Base-by-base conservation (phyloP, 2,888 invertebrate genomes). In the Drosophila multiciliata region DNA sequence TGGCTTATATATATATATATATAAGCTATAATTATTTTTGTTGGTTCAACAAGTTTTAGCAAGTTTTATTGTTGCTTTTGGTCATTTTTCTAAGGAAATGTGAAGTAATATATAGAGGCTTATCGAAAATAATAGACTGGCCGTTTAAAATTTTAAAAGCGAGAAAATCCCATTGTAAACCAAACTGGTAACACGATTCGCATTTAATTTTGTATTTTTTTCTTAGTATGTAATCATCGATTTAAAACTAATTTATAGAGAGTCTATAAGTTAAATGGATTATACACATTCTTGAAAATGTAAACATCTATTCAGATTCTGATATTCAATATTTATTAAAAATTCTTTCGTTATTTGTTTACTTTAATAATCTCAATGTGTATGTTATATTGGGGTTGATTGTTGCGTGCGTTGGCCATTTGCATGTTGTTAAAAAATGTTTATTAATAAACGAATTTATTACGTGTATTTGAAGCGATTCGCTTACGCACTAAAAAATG, bases 401-500 rank as follows among this genome's bases (percentile, higher is more conserved):
- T 59, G n/a, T 63, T 38, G 70, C 83, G 83, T 86, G 89, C 32
- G 17, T 48, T 54, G 60, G n/a, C 35, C 49, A 83, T 83, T 86
- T 74, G 83, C 77, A 33, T 77, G 59, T 45, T 66, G 67, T 64
- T 66, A 68, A 79, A 67, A 80, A 60, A 75, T 58, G 65, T 52
- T 33, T 38, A 36, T 29, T 58, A 32, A 58, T 17, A 57, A 59
- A 52, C 32, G 40, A 29, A 35, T 81, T 78, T 82, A 75, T 81
- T 75, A 70, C 72, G 64, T 81, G 70, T 68, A 67, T 75, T 70
- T 54, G 45, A 40, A 40, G 63, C 72, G 70, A 68, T 83, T 89
- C 66, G 82, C 70, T 84, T 84, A 84, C 87, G 83, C 82, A 89
- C 69, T 55, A 70, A 60, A 69, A 75, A 86, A 83, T 57, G 84